Base-by-base conservation (phyloP, 2,888 invertebrate genomes). In the Brachycybe producta region DNA sequence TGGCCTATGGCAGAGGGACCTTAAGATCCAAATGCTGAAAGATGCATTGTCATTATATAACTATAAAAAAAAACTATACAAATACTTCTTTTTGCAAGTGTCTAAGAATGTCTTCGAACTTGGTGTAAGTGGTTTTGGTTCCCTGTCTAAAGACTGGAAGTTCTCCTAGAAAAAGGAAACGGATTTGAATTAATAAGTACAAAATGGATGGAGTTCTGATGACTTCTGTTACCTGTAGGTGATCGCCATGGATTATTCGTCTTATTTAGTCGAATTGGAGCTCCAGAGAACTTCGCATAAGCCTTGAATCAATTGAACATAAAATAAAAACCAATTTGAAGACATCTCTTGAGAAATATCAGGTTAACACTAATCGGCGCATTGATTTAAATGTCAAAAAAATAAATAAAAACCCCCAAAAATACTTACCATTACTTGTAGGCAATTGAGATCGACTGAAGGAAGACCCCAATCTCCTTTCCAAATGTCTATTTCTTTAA, bases 381-480 rank as follows among this genome's bases (percentile, higher is more conserved):
- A 32, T 11, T 32, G 11, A 32, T 11, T 11, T 5, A 11, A 4
- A 41, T 19, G 23, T 15, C 15, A 15, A 41, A 17, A 19, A 45
- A 46, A 3, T 13, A 17, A 46, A 46, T 45, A n/a, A n/a, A n/a
- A n/a, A n/a, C n/a, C n/a, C n/a, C n/a, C n/a, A n/a, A n/a, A n/a
- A n/a, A n/a, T n/a, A n/a, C 43, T 35, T 36, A 88, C 84, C 75
- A 90, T 71, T 62, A 82, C 77, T 69, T 85, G 79, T 40, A 88
- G 71, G 65, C 85, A 87, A 65, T 82, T 79, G 53, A 80, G 74
- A 72, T 90, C 86, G 52, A 90, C 75, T 1, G 88, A 85, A 1
- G 87, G 84, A 46, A 91, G 70, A 21, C 85, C 85, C 79, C 82
- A 90, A 66, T 87, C 87, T 19, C 87, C 84, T 62, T 80, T 78